Base-by-base conservation (phyloP, 2,888 invertebrate genomes). In the Tanypteryx hageni region DNA sequence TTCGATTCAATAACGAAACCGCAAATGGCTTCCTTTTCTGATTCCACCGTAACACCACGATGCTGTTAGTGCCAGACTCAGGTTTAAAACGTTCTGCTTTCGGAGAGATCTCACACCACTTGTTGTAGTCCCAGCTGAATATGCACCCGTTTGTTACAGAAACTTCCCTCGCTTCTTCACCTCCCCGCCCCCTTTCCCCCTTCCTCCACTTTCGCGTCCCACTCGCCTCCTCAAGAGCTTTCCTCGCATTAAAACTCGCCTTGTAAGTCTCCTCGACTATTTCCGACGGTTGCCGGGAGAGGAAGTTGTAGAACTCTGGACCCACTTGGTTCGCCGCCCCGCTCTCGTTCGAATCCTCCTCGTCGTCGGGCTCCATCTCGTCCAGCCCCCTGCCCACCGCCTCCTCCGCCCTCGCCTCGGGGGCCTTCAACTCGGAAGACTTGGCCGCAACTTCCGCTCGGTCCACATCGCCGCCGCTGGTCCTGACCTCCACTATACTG, bases 201-300 rank as follows among this genome's bases (percentile, higher is more conserved):
- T n/a, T n/a, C n/a, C n/a, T n/a, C n/a, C n/a, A n/a, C n/a, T n/a
- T n/a, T n/a, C n/a, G 58, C 58, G 57, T 44, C 18, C 18, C 27
- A 31, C 44, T 91, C 44, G 16, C 27, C 31, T 16, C 18, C 18
- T 56, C 68, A n/a, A 27, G 59, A 16, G 59, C 58, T 89, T 85
- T 56, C 85, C 27, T n/a, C 44, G 64, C 92, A 92, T 89, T 89
- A 76, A 27, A 76, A 92, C 93, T 92, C 94, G 98, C 97, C 95
- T 97, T 97, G 95, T 97, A 98, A 0, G 98, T 98, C 95, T 98
- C 98, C 95, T 98, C 98, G 11, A 98, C 97, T 93, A 97, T 97
- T 95, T 98, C 98, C 13, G 97, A 97, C 0, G 98, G 98, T 94
- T 98, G 98, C 76, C 98, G 96, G 11, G 98, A 98, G 7, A 98